Conservation (phyloP, 2,888 invertebrate genomes). For the Nomada flava region DNA sequence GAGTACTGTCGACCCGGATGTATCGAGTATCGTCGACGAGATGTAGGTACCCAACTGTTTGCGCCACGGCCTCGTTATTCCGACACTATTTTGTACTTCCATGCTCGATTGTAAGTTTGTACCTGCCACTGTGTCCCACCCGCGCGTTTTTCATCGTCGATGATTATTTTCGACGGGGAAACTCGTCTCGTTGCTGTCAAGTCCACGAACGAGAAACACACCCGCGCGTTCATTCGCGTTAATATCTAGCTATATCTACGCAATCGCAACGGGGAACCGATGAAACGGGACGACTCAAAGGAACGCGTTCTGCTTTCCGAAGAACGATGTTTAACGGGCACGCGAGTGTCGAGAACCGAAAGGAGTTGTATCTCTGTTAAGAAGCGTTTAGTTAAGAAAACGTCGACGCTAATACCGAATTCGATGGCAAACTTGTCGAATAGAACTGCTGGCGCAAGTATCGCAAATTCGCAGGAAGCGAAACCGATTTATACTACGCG, state of each 20-base stretch:
- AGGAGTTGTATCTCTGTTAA: constrained; percentile 22
- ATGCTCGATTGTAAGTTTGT: constrained; percentile 25
- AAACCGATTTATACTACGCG: constrained; percentile 9
- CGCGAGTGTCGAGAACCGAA: constrained; percentile 13
- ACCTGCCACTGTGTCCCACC: constrained; percentile 11
- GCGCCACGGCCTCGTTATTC: neutral
- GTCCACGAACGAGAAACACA: neutral
- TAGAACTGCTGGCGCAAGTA: no score
- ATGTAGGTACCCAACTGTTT: neutral
- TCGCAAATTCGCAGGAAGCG: constrained; percentile 6
- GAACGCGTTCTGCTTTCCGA: neutral
- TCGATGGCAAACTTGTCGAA: constrained; percentile 39
- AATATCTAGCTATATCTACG: no score
- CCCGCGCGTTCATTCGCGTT: neutral
- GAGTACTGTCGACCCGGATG: neutral
- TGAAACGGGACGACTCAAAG: neutral
- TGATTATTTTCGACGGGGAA: neutral
- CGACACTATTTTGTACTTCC: constrained; percentile 2
- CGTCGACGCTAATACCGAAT: constrained; percentile 67
- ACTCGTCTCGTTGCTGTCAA: neutral
- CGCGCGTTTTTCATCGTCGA: neutral
- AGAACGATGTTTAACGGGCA: constrained; percentile 15
- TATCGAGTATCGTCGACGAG: neutral
- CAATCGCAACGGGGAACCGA: neutral
- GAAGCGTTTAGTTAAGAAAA: constrained; percentile 53